Evolutionary conservation across 2,888 invertebrate species (phyloP).

Genomic region (Hyalella azteca): DNA sequence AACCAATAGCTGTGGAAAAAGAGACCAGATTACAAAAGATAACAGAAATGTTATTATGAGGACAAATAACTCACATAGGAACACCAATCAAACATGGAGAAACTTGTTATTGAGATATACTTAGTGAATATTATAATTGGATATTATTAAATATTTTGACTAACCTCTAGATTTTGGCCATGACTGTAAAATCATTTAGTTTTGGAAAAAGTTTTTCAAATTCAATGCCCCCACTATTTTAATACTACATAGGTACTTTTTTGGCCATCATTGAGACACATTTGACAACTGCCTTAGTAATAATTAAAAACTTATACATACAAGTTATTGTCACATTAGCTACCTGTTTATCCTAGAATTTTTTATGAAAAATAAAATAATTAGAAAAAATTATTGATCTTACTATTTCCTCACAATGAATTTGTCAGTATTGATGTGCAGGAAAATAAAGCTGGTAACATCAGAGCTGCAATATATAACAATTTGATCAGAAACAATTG

Average conservation of each 20-base stretch:
- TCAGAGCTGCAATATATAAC: background rate
- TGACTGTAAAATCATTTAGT: too few species aligned
- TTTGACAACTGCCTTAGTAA: too few species aligned
- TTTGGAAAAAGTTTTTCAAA: too few species aligned
- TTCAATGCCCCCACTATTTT: too few species aligned
- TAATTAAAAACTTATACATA: too few species aligned
- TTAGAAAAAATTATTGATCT: background rate
- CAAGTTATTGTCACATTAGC: too few species aligned
- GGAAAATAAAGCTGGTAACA: background rate
- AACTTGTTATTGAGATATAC: background rate
- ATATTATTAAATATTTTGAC: background rate
- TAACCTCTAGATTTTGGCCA: too few species aligned
- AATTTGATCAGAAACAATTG: background rate
- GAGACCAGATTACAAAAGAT: background rate
- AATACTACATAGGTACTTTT: too few species aligned
- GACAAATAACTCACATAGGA: background rate
- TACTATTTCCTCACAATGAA: background rate
- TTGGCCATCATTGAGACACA: too few species aligned
- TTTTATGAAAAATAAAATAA: background rate
- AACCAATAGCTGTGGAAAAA: slow-evolving; percentile 64
- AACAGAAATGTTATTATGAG: background rate
- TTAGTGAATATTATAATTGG: background rate
- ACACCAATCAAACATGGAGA: background rate
- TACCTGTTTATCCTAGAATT: background rate
- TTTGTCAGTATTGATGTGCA: background rate